A percentile compares a stretch with the other conserved stretches of the same genome.
phyloP scores from a whole-genome alignment of 2,797 vertebrate species.

The Syngnathus acus region DNA sequence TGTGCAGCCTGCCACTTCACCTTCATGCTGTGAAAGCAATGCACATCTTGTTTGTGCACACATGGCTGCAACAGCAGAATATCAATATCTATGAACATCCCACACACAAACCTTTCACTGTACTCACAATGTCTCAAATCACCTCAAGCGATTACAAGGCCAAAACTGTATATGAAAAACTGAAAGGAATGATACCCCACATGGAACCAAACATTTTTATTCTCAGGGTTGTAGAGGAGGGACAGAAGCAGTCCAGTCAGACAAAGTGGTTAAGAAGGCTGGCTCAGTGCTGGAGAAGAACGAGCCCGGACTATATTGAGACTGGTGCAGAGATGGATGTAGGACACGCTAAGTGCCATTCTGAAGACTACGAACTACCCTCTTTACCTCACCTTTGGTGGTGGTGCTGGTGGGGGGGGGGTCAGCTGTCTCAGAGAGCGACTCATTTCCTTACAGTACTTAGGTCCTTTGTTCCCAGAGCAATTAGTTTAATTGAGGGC shows the following conservation, averaged over 20 bases:
- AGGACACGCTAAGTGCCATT: neutral
- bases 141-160: neutral
- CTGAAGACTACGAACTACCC: neutral
- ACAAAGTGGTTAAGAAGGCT: neutral
- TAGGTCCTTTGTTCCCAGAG: neutral
- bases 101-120: neutral
- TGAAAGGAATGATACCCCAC: neutral
- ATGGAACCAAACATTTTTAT: neutral
- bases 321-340: neutral
- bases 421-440: no score
- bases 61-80: neutral
- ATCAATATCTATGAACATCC: neutral
- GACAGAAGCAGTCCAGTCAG: neutral
- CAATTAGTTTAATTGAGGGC: neutral
- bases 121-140: neutral
- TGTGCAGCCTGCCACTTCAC: neutral
- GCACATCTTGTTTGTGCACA: neutral
- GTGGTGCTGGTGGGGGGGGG: no score
- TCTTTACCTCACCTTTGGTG: neutral
- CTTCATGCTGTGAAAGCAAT: slow-evolving; percentile 1
- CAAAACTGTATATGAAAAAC: neutral
- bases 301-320: neutral
- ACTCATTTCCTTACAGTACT: neutral
- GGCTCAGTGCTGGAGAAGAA: neutral
- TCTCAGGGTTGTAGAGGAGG: neutral